A percentile compares a stretch with the other conserved stretches of the same genome.
These are phyloP conservation scores for Listronotus oregonensis DNA, from an alignment of 1,140 invertebrate species.

Conservation along the genomic window DNA sequence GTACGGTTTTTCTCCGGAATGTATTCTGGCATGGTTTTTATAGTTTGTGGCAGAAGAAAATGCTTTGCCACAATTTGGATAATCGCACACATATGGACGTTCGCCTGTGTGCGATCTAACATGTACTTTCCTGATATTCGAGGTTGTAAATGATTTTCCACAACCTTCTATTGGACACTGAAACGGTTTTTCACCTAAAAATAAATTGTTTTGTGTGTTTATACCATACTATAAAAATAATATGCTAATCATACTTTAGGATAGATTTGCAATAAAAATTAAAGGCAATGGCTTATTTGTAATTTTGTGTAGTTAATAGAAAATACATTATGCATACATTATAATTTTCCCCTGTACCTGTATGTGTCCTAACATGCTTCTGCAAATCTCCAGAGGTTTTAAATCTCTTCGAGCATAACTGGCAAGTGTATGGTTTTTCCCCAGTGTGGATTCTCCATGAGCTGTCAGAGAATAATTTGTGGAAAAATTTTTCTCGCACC, in stretches of 20 bases:
- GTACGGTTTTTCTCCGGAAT: constrained; percentile 59
- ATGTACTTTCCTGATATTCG: constrained; percentile 74
- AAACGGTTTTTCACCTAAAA: constrained; percentile 66
- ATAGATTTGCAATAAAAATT: too few relatives aligned
- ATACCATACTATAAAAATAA: too few relatives aligned
- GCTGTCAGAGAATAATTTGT: constrained; percentile 69
- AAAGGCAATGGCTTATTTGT: too few relatives aligned
- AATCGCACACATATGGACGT: constrained; percentile 66
- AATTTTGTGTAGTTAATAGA: too few relatives aligned
- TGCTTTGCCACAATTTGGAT: constrained; percentile 63
- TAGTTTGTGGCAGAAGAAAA: constrained; percentile 68
- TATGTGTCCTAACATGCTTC: constrained; percentile 52
- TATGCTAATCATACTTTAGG: too few relatives aligned
- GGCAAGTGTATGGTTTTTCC: constrained; percentile 58
- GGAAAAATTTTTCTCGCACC: constrained; percentile 70
- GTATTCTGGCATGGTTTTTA: constrained; percentile 65
- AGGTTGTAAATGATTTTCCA: constrained; percentile 72
- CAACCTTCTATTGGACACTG: constrained; percentile 68
- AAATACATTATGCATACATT: too few relatives aligned
- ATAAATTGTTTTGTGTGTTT: not conserved
- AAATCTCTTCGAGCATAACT: constrained; percentile 60
- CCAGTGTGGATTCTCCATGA: constrained; percentile 65
- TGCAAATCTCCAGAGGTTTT: constrained; percentile 59
- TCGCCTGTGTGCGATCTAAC: constrained; percentile 67
- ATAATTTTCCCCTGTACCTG: constrained; percentile 60